Evolutionary conservation across 2,797 vertebrate genomes (phyloP).

Genomic region (Choloepus didactylus): DNA sequence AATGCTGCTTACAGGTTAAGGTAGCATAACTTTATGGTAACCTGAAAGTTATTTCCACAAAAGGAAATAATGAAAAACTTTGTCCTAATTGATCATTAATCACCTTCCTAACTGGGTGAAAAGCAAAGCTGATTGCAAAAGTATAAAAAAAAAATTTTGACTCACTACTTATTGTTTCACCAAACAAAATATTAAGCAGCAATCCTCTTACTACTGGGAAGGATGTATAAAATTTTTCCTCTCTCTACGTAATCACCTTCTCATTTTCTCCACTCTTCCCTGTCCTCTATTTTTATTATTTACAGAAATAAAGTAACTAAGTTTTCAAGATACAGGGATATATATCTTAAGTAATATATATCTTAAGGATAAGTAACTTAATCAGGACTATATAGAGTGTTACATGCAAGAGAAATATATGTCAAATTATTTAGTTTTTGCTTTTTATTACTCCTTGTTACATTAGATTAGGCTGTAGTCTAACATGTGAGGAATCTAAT

Average conservation of each 20-base stretch:
- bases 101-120: neutral
- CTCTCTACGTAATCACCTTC: neutral
- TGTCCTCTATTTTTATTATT: neutral
- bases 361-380: neutral
- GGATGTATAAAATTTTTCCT: neutral
- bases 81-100: neutral
- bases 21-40: neutral
- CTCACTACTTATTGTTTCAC: neutral
- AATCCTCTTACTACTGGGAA: neutral
- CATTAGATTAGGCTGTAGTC: neutral
- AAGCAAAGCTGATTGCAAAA: neutral
- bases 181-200: neutral
- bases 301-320: neutral
- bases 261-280: neutral
- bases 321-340: neutral
- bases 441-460: neutral
- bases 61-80: neutral
- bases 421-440: neutral
- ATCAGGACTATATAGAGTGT: neutral
- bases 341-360: neutral
- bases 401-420: neutral
- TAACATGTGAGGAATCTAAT: neutral
- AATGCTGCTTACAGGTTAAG: neutral
- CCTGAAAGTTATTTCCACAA: neutral
- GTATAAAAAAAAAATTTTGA: neutral